Conservation (phyloP, 2,113 vertebrate genomes). For the Vulpes lagopus region DNA sequence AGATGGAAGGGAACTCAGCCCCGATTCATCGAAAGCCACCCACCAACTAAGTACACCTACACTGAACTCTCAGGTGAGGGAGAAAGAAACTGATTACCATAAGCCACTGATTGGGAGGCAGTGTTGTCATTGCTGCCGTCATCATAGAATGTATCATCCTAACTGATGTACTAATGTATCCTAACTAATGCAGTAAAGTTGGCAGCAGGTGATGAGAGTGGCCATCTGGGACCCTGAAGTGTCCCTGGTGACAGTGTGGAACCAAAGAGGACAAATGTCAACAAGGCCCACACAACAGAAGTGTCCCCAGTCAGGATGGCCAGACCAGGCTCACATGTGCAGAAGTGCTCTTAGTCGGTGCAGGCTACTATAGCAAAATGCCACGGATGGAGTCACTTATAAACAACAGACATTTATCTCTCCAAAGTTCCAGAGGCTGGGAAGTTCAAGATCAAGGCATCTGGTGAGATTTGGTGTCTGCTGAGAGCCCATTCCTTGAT, state of each 20-base stretch:
- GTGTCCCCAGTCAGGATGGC: neutral
- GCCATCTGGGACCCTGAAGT: neutral
- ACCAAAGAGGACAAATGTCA: neutral
- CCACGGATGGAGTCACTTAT: neutral
- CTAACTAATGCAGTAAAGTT: neutral
- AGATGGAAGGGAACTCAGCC: neutral
- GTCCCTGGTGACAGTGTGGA: neutral
- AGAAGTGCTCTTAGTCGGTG: neutral
- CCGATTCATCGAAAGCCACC: neutral
- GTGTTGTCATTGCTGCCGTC: neutral
- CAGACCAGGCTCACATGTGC: rapidly evolving
- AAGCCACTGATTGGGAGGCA: neutral
- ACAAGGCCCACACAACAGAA: neutral
- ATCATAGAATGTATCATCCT: neutral
- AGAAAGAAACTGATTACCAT: neutral
- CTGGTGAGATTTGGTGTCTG: neutral
- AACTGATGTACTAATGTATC: neutral
- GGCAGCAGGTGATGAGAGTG: neutral
- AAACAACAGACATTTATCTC: neutral
- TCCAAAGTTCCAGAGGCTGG: neutral
- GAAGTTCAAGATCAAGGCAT: neutral
- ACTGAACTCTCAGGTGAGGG: neutral
- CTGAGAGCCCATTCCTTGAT: neutral
- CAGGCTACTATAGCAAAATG: neutral
- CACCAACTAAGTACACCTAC: neutral